Conservation (phyloP, 2,797 vertebrate genomes). For the Pseudocheirus occidentalis region DNA sequence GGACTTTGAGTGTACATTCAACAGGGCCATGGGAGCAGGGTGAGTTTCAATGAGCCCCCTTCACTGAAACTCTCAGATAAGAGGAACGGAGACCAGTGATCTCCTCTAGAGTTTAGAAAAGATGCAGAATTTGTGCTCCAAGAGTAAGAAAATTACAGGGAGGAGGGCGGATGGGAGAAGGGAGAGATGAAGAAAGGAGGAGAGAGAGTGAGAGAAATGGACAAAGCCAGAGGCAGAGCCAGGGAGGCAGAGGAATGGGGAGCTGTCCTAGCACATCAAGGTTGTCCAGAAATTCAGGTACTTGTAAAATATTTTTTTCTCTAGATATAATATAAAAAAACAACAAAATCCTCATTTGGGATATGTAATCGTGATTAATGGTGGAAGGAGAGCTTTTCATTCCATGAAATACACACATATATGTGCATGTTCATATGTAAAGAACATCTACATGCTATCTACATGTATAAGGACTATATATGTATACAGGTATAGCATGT, state of each 20-base stretch:
- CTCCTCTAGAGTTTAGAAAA: neutral
- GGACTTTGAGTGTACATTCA: neutral
- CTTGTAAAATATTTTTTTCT: neutral
- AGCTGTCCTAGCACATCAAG: neutral
- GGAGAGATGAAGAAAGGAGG: neutral
- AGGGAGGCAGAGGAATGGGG: neutral
- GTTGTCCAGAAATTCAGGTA: neutral
- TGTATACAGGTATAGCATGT: neutral
- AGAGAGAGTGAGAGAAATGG: neutral
- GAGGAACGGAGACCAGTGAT: neutral
- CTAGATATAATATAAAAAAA: neutral
- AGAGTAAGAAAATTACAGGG: neutral
- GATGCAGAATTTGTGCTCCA: neutral
- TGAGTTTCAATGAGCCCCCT: neutral
- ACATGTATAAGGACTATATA: neutral
- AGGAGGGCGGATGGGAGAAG: neutral
- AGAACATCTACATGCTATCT: too few species aligned
- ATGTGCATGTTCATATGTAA: neutral
- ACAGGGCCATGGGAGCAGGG: neutral
- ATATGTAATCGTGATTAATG: neutral
- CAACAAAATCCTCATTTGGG: neutral
- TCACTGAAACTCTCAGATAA: neutral
- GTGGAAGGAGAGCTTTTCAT: neutral
- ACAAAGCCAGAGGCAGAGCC: neutral
- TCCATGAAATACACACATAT: neutral